These are phyloP conservation scores for Zophobas morio DNA, from an alignment of 1,140 invertebrate genomes.

Conservation along the genomic window DNA sequence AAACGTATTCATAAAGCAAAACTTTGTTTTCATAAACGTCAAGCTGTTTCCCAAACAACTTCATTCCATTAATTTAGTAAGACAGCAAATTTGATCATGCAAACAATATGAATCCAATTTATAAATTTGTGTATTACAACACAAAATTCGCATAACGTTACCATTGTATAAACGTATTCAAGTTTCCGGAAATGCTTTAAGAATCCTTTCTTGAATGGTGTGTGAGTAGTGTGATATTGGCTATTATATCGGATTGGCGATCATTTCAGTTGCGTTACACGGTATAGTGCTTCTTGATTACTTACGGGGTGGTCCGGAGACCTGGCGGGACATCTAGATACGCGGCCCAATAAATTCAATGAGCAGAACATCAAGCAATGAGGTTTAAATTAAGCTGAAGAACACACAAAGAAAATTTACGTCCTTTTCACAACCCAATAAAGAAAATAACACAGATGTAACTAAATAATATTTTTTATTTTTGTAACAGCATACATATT, in stretches of 20 bases:
- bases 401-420: slow-evolving; percentile 24
- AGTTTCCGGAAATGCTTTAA: slow-evolving; percentile 31
- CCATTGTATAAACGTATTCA: not conserved
- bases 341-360: slow-evolving; percentile 40
- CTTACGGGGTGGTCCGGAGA: slow-evolving; percentile 39
- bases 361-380: slow-evolving; percentile 37
- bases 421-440: not conserved
- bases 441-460: not conserved
- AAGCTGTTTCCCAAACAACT: slow-evolving; percentile 47
- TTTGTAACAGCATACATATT: too few relatives aligned
- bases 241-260: slow-evolving; percentile 38
- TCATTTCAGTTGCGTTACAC: slow-evolving; percentile 42
- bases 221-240: slow-evolving; percentile 42
- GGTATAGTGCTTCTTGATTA: slow-evolving; percentile 41
- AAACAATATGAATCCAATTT: too few relatives aligned
- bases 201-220: slow-evolving; percentile 26
- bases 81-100: not conserved
- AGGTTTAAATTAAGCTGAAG: slow-evolving; percentile 36
- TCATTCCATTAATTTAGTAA: slow-evolving; percentile 17
- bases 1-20: slow-evolving; percentile 47
- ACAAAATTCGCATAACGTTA: not conserved
- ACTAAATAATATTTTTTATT: too few relatives aligned
- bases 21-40: slow-evolving; percentile 46
- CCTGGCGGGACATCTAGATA: slow-evolving; percentile 32
- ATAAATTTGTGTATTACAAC: not conserved